Percentiles rank a stretch among this genome's conserved stretches.
Evolutionary conservation across 2,888 invertebrate genomes (phyloP).

Genomic region (Sussaba pulchella): DNA sequence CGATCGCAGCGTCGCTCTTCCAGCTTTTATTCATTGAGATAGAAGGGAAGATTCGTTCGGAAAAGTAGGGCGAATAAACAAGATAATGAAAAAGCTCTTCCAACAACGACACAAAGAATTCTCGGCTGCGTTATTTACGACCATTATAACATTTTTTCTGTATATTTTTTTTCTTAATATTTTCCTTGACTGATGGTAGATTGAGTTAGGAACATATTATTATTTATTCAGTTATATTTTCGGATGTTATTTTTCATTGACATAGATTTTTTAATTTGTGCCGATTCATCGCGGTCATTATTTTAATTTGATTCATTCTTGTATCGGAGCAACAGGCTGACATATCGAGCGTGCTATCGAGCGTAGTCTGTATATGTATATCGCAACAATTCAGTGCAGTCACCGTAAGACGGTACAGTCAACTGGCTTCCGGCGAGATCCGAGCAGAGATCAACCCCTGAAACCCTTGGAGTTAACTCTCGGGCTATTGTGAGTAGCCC

Average conservation of each 20-base stretch:
- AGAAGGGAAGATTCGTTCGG: neutral
- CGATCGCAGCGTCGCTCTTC: neutral
- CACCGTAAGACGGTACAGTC: slow-evolving; percentile 1
- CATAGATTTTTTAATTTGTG: neutral
- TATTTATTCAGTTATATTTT: neutral
- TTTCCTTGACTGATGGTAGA: neutral
- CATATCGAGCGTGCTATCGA: slow-evolving; percentile 1
- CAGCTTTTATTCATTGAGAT: neutral
- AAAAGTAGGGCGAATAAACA: neutral
- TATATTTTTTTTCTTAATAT: neutral
- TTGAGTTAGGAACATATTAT: neutral
- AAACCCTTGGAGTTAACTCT: slow-evolving; percentile 7
- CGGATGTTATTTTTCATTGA: neutral
- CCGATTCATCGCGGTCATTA: neutral
- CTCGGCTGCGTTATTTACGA: neutral
- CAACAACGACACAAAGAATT: neutral
- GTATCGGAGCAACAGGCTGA: neutral
- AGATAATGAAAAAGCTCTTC: neutral
- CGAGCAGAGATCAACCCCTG: slow-evolving; percentile 21
- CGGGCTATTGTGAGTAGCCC: slow-evolving; percentile 1
- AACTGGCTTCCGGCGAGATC: slow-evolving; percentile 20
- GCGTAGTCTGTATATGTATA: neutral
- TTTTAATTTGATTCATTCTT: neutral
- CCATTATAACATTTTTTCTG: neutral
- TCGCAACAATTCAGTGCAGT: neutral